Evolutionary conservation across 2,113 vertebrate genomes (phyloP), one percentile per base, ranked within the genome.

Genomic region (Nasalis larvatus): DNA sequence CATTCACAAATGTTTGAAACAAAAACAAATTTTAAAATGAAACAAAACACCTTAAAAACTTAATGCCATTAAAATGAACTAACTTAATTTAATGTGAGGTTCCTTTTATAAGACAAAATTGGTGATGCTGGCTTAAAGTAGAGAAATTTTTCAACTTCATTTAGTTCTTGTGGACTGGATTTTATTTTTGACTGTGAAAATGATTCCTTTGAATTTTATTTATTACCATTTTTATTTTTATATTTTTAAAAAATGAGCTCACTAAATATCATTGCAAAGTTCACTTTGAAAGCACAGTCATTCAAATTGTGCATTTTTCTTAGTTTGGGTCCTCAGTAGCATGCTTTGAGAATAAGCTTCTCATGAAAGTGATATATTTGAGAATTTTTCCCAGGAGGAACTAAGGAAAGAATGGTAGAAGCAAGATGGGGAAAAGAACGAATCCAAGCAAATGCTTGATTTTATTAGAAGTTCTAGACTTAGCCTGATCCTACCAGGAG

Each of bases 181-280:
- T 92, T 84, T 80, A 63, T 95, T 96, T 93, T 94, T 85, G 17
- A 96, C 71, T 89, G 32, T 82, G 66, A 71, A 93, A 91, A 97
- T 49, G 11, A 86, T 69, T 93, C 11, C 0, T 27, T 56, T 82
- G 56, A 95, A 95, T 91, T 11, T 9, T 42, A 8, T 80, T 81
- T 82, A 81, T 84, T 90, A 90, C 3, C 17, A 78, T 74, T 83
- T 80, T 68, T n/a, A 23, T 68, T 84, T 94, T 74, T 76, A 18
- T 66, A 56, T 54, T 42, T 73, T 87, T 60, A 82, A 88, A 91
- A 21, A 73, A 32, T 86, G n/a, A 71, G 30, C 27, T 96, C 86
- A 3, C 68, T 91, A 82, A 58, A 42, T 82, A 52, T 76, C 3
- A 8, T 87, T 89, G 14, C 45, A 94, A 60, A 69, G 2, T n/a